A percentile compares a stretch with the other conserved stretches of the same genome.
Evolutionary conservation across 2,113 vertebrate species (phyloP).

Genomic region (Onychorhynchus coronatus): DNA sequence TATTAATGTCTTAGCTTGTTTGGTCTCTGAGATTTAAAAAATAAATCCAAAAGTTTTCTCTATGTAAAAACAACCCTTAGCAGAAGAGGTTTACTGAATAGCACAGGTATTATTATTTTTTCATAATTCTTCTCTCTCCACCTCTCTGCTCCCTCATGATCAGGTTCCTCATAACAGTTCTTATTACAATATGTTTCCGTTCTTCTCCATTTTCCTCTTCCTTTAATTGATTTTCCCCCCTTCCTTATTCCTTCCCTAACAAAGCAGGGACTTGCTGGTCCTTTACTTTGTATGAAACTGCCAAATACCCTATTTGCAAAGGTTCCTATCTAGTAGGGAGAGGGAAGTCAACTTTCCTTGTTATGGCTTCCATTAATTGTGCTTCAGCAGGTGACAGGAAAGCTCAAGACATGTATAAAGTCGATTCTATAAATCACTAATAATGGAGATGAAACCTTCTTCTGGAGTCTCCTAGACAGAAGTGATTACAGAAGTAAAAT

Average conservation of each 20-base stretch:
- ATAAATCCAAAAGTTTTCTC: not conserved
- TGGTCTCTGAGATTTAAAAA: not conserved
- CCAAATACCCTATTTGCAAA: not conserved
- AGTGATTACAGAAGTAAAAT: conserved; percentile 18
- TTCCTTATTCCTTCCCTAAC: conserved; percentile 14
- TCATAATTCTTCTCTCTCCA: not conserved
- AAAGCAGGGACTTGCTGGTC: not conserved
- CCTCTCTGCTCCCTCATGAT: not conserved
- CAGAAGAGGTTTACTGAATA: not conserved
- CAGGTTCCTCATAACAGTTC: not conserved
- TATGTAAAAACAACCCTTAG: not conserved
- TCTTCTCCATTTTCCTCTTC: not conserved
- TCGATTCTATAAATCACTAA: not conserved
- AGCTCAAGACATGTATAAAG: not conserved
- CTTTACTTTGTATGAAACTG: conserved; percentile 1
- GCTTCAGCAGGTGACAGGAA: conserved; percentile 1
- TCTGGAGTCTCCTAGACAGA: not conserved
- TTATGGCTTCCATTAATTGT: conserved; percentile 48
- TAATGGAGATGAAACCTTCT: conserved; percentile 9
- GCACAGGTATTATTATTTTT: not conserved
- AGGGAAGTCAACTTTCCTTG: conserved; percentile 1
- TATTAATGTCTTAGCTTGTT: not conserved
- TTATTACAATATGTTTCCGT: not conserved
- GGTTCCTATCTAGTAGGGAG: not conserved
- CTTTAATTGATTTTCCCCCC: not conserved